Evolutionary conservation across 2,888 invertebrate genomes (phyloP), one percentile per base, ranked within the genome.

Genomic region (Chrysomela aeneicollis): DNA sequence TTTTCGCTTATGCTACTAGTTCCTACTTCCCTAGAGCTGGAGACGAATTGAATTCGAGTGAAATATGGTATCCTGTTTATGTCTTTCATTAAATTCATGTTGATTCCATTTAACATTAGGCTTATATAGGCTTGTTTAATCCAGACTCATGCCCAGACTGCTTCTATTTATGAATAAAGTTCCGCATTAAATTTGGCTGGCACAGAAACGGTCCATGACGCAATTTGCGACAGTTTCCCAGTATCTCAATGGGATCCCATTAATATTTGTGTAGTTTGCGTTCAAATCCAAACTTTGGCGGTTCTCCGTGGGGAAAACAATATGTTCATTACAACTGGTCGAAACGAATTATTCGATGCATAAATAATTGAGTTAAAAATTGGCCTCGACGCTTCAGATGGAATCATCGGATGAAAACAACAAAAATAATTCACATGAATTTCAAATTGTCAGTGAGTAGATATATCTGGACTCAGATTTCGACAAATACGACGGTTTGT

Each of bases 221-320:
- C 54, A 61, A 67, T 67, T 67, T 67, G 63, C 50, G 67, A 61
- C 58, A 21, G 63, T 67, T 54, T 57, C 26, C 63, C n/a, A 57
- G 63, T 42, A 15, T 42, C 35, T 50, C 32, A 30, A 37, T 22
- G 62, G 51, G 54, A 37, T 51, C 52, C 22, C 54, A 64, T 64
- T 61, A 55, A 61, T 61, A 30, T 35, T 37, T 49, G 54, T 61
- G 51, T 55, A 55, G 58, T 57, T 55, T 59, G 42, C 37, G 58
- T 61, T 53, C 22, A 37, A 59, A 63, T 63, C 54, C 26, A 32
- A 63, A 60, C 55, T 66, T 26, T 49, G 52, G 51, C 46, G 49
- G 53, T 61, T 50, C 54, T 35, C 60, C 30, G 37, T 22, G 37
- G 61, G 59, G 42, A 65, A 49, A 35, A 63, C 66, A 60, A 63